Evolutionary conservation across 2,113 vertebrate species (phyloP).

Genomic region (Alethe diademata): DNA sequence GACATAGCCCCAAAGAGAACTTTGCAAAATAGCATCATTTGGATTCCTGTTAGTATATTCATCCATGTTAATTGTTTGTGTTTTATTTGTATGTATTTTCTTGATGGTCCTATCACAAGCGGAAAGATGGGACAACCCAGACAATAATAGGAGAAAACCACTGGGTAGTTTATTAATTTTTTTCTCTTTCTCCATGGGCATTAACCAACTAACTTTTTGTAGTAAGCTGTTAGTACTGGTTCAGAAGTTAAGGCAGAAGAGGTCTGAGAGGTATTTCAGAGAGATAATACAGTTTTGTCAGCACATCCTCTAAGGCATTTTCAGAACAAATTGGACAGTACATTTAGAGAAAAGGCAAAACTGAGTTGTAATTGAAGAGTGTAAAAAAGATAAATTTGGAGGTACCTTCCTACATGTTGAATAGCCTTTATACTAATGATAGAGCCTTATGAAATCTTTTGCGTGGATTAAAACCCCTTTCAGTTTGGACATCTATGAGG

Average conservation of each 20-base stretch:
- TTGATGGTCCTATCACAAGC: not conserved
- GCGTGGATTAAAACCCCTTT: conserved; percentile 1
- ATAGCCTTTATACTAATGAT: not conserved
- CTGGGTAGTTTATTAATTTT: not conserved
- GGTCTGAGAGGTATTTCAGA: not conserved
- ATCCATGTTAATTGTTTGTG: not conserved
- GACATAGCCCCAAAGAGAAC: not conserved
- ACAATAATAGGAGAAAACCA: not conserved
- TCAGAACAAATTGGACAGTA: not conserved
- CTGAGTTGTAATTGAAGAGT: not conserved
- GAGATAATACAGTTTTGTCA: not conserved
- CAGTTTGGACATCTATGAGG: not conserved
- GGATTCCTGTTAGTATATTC: not conserved
- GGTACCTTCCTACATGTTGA: not conserved
- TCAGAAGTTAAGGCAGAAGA: not conserved
- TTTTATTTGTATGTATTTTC: not conserved
- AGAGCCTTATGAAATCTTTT: not conserved
- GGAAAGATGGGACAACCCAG: not conserved
- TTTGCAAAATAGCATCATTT: not conserved
- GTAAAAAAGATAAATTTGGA: not conserved
- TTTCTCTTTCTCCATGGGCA: not conserved
- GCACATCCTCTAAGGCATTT: not conserved
- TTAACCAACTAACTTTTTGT: not conserved
- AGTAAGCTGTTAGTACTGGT: not conserved
- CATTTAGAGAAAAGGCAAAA: not conserved